Evolutionary conservation across 2,113 vertebrate genomes (phyloP).

Genomic region (Brevimyrus niger): DNA sequence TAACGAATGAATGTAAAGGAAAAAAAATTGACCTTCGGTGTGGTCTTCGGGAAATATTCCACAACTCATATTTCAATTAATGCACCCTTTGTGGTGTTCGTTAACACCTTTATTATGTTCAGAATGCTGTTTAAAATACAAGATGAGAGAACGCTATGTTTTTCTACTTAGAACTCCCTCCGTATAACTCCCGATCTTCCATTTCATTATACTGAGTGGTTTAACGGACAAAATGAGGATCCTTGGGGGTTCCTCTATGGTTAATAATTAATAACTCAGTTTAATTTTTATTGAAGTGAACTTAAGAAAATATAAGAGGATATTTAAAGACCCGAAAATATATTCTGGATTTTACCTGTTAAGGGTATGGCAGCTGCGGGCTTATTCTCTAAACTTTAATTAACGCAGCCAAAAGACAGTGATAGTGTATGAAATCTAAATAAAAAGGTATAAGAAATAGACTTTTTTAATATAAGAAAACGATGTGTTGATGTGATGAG

Average conservation of each 20-base stretch:
- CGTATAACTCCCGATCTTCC: constrained; percentile 20
- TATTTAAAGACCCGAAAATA: constrained; percentile 6
- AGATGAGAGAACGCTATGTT: constrained; percentile 30
- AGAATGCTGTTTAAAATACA: constrained; percentile 23
- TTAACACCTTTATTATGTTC: constrained; percentile 31
- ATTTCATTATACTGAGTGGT: background rate
- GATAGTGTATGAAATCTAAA: background rate
- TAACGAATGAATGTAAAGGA: constrained; percentile 16
- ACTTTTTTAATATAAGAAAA: background rate
- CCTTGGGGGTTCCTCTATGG: constrained; percentile 21
- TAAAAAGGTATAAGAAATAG: background rate
- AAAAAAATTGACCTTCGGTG: constrained; percentile 25
- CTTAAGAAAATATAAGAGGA: constrained; percentile 15
- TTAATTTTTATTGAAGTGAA: constrained; percentile 12
- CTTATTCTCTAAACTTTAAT: background rate
- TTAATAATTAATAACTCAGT: constrained; percentile 14
- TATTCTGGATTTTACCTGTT: background rate
- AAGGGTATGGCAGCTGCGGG: background rate
- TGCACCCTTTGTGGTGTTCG: constrained; percentile 27
- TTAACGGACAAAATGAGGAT: background rate
- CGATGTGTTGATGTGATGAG: background rate
- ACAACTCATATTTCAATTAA: constrained; percentile 25
- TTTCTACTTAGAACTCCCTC: background rate
- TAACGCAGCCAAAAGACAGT: background rate
- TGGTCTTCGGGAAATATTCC: constrained; percentile 16